These are phyloP conservation scores for Parnassius apollo DNA, from an alignment of 2,888 invertebrate species.

Conservation along the genomic window DNA sequence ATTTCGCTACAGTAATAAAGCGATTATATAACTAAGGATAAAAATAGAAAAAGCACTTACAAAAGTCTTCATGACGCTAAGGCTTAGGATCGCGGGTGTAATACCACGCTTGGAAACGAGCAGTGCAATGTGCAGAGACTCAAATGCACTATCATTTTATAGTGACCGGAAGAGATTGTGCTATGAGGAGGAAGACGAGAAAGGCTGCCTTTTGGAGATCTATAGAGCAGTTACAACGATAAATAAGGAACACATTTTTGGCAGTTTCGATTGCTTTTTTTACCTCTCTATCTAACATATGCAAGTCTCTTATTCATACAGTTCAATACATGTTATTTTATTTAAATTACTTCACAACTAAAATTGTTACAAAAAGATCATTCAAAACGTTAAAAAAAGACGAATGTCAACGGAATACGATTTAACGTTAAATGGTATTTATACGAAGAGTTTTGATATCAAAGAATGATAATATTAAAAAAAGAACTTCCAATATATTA, in stretches of 20 bases:
- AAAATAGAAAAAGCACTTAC: constrained; percentile 54
- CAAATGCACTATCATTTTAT: constrained; percentile 72
- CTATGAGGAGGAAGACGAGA: constrained; percentile 49
- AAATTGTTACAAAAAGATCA: too few relatives aligned
- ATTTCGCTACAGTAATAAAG: not conserved
- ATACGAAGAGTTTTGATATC: too few relatives aligned
- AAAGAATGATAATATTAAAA: too few relatives aligned
- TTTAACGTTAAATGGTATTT: too few relatives aligned
- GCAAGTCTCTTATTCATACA: not conserved
- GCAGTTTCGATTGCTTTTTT: constrained; percentile 7
- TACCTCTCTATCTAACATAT: not conserved
- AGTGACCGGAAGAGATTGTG: constrained; percentile 72
- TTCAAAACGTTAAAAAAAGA: too few relatives aligned
- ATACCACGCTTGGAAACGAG: constrained; percentile 43
- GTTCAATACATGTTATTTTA: too few relatives aligned
- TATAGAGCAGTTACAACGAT: constrained; percentile 47
- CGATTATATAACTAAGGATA: constrained; percentile 19
- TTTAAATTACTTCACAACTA: too few relatives aligned
- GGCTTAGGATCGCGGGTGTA: constrained; percentile 47
- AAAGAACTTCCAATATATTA: too few relatives aligned
- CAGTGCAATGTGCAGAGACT: constrained; percentile 58
- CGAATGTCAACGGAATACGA: too few relatives aligned
- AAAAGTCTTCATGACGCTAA: constrained; percentile 70
- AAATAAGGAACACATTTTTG: constrained; percentile 28
- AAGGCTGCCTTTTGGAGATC: constrained; percentile 53